A percentile compares a stretch with the other conserved stretches of the same genome.
These are phyloP conservation scores for Cyprinodon brontotheroides DNA, from an alignment of 2,113 vertebrate genomes.

Conservation along the genomic window DNA sequence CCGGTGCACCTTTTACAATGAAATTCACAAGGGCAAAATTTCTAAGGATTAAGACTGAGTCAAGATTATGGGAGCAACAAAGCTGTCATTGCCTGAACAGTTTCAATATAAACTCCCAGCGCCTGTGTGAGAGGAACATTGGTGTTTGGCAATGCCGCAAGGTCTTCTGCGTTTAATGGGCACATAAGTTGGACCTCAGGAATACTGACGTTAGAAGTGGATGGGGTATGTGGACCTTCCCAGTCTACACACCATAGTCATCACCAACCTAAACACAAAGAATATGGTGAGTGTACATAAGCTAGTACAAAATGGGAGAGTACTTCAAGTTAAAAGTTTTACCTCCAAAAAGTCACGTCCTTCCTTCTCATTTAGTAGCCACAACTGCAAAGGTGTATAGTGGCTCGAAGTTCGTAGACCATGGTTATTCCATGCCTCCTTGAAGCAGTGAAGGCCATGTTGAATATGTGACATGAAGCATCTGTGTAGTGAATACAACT, in stretches of 20 bases:
- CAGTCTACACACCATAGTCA: neutral
- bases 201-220: neutral
- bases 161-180: neutral
- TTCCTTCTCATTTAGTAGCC: neutral
- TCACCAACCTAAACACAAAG: neutral
- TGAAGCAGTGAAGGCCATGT: neutral
- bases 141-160: neutral
- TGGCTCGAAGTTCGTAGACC: neutral
- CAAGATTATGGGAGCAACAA: neutral
- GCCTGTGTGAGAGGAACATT: neutral
- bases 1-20: too few species aligned
- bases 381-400: neutral
- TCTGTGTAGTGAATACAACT: too few species aligned
- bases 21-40: neutral
- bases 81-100: neutral
- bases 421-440: neutral
- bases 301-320: neutral
- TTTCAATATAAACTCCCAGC: neutral
- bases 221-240: neutral
- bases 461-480: too few species aligned
- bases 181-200: neutral
- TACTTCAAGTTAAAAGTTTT: neutral
- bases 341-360: neutral
- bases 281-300: neutral
- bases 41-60: neutral